Evolutionary conservation across 1,140 invertebrate genomes (phyloP).

Genomic region (Bombus haemorrhoidalis): DNA sequence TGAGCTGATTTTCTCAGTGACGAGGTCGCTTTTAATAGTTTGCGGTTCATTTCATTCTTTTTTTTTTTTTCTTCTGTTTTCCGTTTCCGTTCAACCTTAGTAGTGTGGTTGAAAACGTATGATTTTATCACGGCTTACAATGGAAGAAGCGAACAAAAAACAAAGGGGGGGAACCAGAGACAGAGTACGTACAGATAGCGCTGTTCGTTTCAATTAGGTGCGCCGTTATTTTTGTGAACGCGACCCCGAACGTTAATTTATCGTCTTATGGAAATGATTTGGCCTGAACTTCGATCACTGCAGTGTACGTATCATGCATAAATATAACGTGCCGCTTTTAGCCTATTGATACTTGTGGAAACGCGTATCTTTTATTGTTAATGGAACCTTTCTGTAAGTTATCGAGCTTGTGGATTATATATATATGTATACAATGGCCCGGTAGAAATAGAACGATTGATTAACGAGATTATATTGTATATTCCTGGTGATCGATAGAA

Average conservation of each 20-base stretch:
- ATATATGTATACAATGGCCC: background rate
- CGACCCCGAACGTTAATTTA: background rate
- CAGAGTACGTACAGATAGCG: background rate
- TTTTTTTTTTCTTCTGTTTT: background rate
- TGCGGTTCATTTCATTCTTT: slow-evolving; percentile 4
- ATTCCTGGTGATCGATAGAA: background rate
- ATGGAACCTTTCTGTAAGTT: background rate
- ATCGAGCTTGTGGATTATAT: background rate
- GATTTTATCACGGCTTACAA: slow-evolving; percentile 21
- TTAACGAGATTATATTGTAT: background rate
- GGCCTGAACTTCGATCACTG: background rate
- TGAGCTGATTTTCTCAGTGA: background rate
- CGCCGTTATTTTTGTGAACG: background rate
- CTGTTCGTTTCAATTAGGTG: background rate
- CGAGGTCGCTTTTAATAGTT: slow-evolving; percentile 1
- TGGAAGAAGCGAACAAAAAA: background rate
- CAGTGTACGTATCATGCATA: background rate
- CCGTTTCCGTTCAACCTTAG: background rate
- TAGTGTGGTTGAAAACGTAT: slow-evolving; percentile 1
- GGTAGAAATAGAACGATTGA: background rate
- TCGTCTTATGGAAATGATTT: slow-evolving; percentile 4
- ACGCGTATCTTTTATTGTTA: background rate
- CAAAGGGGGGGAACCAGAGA: background rate
- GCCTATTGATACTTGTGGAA: background rate
- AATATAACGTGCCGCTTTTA: background rate